Base-by-base conservation (phyloP, 2,888 invertebrate species). In the Tuberolachnus salignus region DNA sequence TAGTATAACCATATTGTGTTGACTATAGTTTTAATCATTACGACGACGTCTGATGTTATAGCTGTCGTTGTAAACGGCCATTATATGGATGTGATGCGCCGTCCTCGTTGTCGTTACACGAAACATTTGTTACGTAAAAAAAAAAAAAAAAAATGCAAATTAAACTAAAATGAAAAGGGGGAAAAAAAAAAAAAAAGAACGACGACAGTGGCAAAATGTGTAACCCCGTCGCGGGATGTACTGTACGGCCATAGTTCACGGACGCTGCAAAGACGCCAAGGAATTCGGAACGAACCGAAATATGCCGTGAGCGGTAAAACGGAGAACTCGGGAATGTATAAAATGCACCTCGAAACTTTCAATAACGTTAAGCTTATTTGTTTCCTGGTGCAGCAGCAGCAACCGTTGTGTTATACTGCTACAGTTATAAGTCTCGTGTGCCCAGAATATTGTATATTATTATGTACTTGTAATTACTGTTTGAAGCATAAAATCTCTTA, bases 331-430 rank as follows among this genome's bases (percentile, higher is more conserved):
- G 21, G 63, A 73, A 73, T 73, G 63, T 21, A 42, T 21, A 51
- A 63, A 63, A 73, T 51, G 61, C 21, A 53, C 42, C 73, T 16
- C 9, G n/a, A 73, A 64, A 63, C 51, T 59, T 59, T 14, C 71
- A 72, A 72, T 72, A 72, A 72, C 10, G 59, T 72, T 72, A 9
- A 26, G 57, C 71, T 49, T 72, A n/a, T n/a, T 55, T 59, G 57
- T 71, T 46, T 71, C n/a, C 34, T 34, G n/a, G n/a, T 34, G 3
- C 3, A 34, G 34, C 34, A 34, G 16, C 19, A 16, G 23, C 21
- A 13, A n/a, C n/a, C n/a, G 21, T 55, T 19, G 26, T 59, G 23
- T 16, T 26, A 26, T 9, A 59, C 10, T 16, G 3, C 16, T 59
- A 9, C 10, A 3, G 9, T 3, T 23, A 26, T 16, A 9, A 9